Percentiles rank a stretch among this genome's conserved stretches.
These are phyloP conservation scores for Archocentrus centrarchus DNA, from an alignment of 2,113 vertebrate species.

Conservation along the genomic window DNA sequence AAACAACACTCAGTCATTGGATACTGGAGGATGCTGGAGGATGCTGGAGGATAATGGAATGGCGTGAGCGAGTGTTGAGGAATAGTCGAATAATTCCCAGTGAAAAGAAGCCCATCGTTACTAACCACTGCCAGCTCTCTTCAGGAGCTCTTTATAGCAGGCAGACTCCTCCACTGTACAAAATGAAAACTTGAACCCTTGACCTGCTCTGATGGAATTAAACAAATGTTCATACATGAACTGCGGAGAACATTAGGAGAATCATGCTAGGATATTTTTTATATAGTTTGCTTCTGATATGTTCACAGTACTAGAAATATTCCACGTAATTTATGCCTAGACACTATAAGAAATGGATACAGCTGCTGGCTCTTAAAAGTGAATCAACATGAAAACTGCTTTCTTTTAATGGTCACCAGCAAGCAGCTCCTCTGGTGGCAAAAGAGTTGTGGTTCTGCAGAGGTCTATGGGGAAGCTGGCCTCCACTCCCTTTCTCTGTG, in stretches of 20 bases:
- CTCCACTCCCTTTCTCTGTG: background rate
- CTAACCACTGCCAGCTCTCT: fast-evolving
- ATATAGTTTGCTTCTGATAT: background rate
- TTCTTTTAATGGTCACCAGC: background rate
- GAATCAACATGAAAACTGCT: background rate
- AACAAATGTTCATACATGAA: too few species aligned
- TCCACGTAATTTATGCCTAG: background rate
- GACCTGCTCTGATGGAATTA: background rate
- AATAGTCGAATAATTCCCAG: too few species aligned
- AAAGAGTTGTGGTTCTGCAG: background rate
- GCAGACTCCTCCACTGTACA: background rate
- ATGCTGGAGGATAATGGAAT: background rate
- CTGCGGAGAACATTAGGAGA: fast-evolving
- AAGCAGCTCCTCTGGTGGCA: background rate
- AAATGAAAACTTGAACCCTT: background rate
- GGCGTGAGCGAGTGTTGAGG: too few species aligned
- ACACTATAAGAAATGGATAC: background rate
- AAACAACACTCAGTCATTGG: background rate
- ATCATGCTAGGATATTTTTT: background rate
- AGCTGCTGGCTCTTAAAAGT: background rate
- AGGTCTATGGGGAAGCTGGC: background rate
- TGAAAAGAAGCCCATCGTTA: too few species aligned
- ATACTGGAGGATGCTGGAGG: background rate
- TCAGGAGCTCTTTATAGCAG: fast-evolving
- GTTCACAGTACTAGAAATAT: background rate